phyloP scores from a whole-genome alignment of 2,113 vertebrate species.

The Saguinus imperator region DNA sequence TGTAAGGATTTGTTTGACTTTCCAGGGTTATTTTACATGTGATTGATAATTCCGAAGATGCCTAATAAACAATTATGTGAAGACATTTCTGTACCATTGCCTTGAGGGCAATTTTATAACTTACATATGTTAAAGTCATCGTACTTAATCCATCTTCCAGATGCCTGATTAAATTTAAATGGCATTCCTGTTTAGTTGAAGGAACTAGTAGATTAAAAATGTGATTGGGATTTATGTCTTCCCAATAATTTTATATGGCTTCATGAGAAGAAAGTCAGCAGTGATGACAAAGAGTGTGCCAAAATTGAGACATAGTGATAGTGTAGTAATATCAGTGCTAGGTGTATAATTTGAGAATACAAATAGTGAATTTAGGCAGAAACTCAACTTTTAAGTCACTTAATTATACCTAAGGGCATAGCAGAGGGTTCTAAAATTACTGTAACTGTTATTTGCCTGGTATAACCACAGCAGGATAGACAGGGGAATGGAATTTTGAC shows the following conservation, averaged over 20 bases:
- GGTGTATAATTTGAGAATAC: constrained; percentile 54
- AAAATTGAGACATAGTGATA: not conserved
- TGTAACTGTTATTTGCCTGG: constrained; percentile 53
- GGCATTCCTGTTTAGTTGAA: not conserved
- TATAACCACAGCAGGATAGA: constrained; percentile 50
- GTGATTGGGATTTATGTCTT: not conserved
- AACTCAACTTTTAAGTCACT: constrained; percentile 60
- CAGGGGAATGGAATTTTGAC: constrained; percentile 64
- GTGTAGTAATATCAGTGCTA: not conserved
- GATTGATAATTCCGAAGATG: constrained; percentile 1
- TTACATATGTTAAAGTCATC: constrained; percentile 38
- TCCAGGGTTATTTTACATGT: not conserved
- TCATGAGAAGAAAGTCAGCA: constrained; percentile 5
- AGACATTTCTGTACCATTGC: not conserved
- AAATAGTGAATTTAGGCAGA: constrained; percentile 56
- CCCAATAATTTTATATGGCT: not conserved
- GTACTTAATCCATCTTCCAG: not conserved
- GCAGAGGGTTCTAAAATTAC: constrained; percentile 52
- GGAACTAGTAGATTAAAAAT: constrained; percentile 31
- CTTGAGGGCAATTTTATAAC: not conserved
- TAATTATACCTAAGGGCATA: constrained; percentile 60
- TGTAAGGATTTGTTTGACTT: not conserved
- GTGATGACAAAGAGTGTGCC: not conserved
- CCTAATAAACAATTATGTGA: not conserved
- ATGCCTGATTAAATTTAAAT: constrained; percentile 31